phyloP scores from a whole-genome alignment of 2,888 invertebrate species.

The Agrenia bidenticulata region DNA sequence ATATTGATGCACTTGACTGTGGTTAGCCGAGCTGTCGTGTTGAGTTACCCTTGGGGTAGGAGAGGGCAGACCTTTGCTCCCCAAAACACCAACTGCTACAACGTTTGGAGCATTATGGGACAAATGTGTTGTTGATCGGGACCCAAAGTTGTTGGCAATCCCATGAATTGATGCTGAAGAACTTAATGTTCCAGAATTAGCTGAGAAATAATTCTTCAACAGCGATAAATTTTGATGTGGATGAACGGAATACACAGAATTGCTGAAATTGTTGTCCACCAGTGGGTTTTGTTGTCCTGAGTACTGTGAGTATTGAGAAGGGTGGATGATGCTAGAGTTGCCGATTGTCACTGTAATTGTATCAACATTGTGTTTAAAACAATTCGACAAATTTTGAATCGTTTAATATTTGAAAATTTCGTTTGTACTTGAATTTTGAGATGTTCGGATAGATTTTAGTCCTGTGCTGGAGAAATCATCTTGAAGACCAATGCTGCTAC shows the following conservation, averaged over 20 bases:
- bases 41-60: conserved; percentile 14
- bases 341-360: conserved; percentile 13
- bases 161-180: conserved; percentile 44
- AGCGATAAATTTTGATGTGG: conserved; percentile 15
- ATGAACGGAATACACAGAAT: conserved; percentile 18
- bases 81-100: conserved; percentile 1
- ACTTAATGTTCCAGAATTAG: conserved; percentile 41
- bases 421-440: conserved; percentile 34
- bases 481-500: conserved; percentile 40
- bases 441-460: conserved; percentile 39
- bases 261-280: conserved; percentile 4
- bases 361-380: no score
- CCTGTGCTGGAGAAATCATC: conserved; percentile 38
- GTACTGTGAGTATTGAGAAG: background rate
- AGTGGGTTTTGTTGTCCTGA: conserved; percentile 5
- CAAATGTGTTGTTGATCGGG: conserved; percentile 34
- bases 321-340: conserved; percentile 7
- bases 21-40: conserved; percentile 2
- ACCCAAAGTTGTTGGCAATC: conserved; percentile 37
- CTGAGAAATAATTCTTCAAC: conserved; percentile 19
- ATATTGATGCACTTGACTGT: conserved; percentile 20
- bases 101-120: conserved; percentile 1
- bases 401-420: no score
- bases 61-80: conserved; percentile 21
- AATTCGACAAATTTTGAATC: no score